Evolutionary conservation across 2,797 vertebrate species (phyloP).

Genomic region (Hydrolagus colliei): DNA sequence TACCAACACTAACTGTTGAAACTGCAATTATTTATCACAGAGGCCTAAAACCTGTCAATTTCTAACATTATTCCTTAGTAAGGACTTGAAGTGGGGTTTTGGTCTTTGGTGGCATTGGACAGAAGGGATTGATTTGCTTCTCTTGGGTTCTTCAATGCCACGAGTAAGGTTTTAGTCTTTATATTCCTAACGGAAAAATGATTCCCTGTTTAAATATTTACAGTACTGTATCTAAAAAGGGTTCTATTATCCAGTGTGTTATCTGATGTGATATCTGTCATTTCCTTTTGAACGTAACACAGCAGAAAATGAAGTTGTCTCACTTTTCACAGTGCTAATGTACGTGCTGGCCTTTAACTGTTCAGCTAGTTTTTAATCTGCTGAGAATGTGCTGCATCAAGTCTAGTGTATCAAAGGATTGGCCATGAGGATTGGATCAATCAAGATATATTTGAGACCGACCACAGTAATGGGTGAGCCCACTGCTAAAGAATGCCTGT

Average conservation of each 20-base stretch:
- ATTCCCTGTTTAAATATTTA: background rate
- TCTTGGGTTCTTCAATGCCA: background rate
- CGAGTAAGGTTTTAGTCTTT: background rate
- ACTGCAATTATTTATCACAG: too few species aligned
- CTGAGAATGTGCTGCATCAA: background rate
- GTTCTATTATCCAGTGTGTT: too few species aligned
- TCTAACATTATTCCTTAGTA: too few species aligned
- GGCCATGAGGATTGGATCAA: background rate
- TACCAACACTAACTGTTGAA: too few species aligned
- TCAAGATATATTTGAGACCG: background rate
- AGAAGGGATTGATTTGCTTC: too few species aligned
- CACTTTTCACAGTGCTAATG: background rate
- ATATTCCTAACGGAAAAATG: background rate
- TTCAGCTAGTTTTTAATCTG: background rate
- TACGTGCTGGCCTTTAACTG: background rate
- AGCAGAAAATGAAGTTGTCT: constrained; percentile 3
- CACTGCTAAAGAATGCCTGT: too few species aligned
- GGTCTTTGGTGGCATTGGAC: background rate
- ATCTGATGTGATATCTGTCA: too few species aligned
- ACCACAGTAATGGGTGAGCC: background rate
- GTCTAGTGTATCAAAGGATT: background rate
- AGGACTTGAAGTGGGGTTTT: too few species aligned
- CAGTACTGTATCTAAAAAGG: too few species aligned
- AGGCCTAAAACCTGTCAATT: too few species aligned
- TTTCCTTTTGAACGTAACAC: background rate